Evolutionary conservation across 2,113 vertebrate genomes (phyloP).

Genomic region (Urocynchramus pylzowi): DNA sequence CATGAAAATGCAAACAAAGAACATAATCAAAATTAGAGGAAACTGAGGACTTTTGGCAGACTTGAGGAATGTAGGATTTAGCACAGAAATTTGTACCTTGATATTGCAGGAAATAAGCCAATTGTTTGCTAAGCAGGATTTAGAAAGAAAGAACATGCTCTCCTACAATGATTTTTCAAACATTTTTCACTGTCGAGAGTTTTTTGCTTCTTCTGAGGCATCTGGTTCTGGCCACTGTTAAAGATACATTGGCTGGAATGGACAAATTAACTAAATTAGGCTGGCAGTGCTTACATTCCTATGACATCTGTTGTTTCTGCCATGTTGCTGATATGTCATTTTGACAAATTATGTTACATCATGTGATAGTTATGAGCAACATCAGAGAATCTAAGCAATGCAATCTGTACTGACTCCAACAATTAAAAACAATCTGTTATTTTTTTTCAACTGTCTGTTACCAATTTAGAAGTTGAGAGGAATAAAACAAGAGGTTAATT

Average conservation of each 20-base stretch:
- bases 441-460: background rate
- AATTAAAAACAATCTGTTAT: slow-evolving; percentile 29
- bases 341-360: slow-evolving; percentile 31
- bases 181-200: background rate
- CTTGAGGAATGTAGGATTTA: background rate
- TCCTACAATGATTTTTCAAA: background rate
- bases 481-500: background rate
- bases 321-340: background rate
- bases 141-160: background rate
- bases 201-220: background rate
- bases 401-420: slow-evolving; percentile 12
- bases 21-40: background rate
- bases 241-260: background rate
- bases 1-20: background rate
- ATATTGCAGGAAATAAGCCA: background rate
- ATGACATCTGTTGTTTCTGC: slow-evolving; percentile 47
- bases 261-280: slow-evolving; percentile 8
- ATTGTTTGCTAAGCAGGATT: background rate
- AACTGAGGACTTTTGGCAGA: background rate
- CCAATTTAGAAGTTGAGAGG: background rate
- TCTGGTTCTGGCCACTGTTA: slow-evolving; percentile 4
- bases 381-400: background rate
- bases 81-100: background rate
- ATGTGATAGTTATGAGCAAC: background rate
- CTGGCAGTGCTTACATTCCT: background rate